These are phyloP conservation scores for Scaeva pyrastri DNA, from an alignment of 2,888 invertebrate species.

Conservation along the genomic window DNA sequence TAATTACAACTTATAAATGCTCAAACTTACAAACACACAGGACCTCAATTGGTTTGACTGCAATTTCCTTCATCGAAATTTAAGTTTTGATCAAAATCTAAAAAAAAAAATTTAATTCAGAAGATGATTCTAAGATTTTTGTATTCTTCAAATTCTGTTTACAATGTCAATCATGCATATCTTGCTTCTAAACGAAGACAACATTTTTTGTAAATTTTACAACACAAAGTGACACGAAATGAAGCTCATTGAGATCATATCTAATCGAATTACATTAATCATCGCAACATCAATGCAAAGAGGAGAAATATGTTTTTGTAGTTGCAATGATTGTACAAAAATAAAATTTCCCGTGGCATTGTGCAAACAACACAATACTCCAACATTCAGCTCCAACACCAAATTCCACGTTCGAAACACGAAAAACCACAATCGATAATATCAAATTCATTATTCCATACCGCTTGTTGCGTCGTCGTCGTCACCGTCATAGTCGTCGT, in stretches of 20 bases:
- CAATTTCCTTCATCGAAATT: no score
- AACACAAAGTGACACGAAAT: conserved; percentile 2
- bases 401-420: conserved; percentile 44
- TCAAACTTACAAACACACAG: no score
- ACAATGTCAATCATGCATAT: not conserved
- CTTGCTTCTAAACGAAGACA: not conserved
- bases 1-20: no score
- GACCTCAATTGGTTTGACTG: no score
- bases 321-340: conserved; percentile 47
- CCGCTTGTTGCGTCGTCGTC: conserved; percentile 29
- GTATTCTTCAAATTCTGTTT: not conserved
- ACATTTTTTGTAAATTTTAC: not conserved
- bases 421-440: conserved; percentile 58
- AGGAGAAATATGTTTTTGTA: not conserved
- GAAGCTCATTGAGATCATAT: conserved; percentile 22
- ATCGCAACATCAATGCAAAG: conserved; percentile 34
- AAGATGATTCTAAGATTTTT: no score
- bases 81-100: no score
- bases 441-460: conserved; percentile 47
- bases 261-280: conserved; percentile 28
- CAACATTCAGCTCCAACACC: conserved; percentile 28
- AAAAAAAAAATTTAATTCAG: no score
- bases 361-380: conserved; percentile 21
- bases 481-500: no score
- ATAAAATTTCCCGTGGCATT: conserved; percentile 25